Evolutionary conservation across 2,888 invertebrate species (phyloP).

Genomic region (Emmelina monodactyla): DNA sequence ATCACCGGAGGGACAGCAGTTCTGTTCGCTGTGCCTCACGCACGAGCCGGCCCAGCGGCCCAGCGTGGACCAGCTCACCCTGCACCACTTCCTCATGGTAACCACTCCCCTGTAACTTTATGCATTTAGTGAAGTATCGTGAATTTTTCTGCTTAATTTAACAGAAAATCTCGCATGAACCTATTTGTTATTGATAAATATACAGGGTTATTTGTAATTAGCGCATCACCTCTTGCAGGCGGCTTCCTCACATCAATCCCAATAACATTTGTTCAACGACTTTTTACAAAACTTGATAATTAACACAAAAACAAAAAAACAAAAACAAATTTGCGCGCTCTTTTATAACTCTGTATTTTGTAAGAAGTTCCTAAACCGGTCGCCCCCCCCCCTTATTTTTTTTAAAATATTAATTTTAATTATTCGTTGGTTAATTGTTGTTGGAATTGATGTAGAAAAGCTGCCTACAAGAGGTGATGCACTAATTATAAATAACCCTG

Average conservation of each 20-base stretch:
- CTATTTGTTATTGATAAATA: not conserved
- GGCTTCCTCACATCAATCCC: too few species aligned
- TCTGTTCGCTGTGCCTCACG: conserved; percentile 80
- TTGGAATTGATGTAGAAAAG: too few species aligned
- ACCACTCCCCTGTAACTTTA: conserved; percentile 3
- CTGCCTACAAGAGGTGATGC: too few species aligned
- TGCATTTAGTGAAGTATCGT: not conserved
- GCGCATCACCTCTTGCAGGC: too few species aligned
- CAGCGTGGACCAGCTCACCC: conserved; percentile 73
- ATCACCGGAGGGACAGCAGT: conserved; percentile 83
- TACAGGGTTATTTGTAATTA: not conserved
- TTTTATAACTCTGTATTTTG: not conserved
- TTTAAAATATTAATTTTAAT: too few species aligned
- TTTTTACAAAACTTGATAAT: too few species aligned
- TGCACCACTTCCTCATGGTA: conserved; percentile 80
- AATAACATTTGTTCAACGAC: not conserved
- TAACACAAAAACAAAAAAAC: too few species aligned
- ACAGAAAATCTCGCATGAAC: not conserved
- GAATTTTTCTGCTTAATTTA: not conserved
- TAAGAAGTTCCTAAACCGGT: too few species aligned
- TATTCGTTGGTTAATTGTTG: too few species aligned
- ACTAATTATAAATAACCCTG: too few species aligned
- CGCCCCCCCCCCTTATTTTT: not conserved
- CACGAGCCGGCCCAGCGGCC: conserved; percentile 81
- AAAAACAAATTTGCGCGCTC: too few species aligned